phyloP scores from a whole-genome alignment of 2,888 invertebrate species.

The Conops quadrifasciatus region DNA sequence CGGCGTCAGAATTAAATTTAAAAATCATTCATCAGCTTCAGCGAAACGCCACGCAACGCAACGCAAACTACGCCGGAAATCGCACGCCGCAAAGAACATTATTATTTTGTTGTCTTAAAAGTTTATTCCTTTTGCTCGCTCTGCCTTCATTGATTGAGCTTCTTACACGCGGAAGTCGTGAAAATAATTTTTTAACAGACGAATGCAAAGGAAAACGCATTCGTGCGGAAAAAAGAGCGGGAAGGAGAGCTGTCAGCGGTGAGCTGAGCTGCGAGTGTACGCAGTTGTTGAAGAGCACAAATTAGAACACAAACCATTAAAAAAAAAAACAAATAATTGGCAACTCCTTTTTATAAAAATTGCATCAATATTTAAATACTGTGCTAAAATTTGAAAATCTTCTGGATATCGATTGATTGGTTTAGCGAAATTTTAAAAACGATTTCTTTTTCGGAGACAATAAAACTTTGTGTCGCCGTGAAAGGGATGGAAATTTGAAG shows the following conservation, averaged over 20 bases:
- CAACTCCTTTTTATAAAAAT: no score
- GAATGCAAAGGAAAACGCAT: slow-evolving; percentile 3
- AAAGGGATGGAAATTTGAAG: no score
- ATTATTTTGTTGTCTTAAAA: neutral
- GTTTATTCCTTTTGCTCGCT: neutral
- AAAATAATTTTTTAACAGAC: neutral
- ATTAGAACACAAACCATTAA: neutral
- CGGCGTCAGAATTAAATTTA: neutral
- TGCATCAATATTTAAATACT: no score
- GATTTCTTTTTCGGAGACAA: no score
- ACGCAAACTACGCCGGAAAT: neutral
- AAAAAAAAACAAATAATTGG: neutral
- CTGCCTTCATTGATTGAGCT: neutral
- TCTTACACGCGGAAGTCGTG: slow-evolving; percentile 9
- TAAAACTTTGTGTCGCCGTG: no score
- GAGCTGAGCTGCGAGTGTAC: neutral
- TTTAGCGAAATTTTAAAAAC: no score
- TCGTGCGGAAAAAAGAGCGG: neutral
- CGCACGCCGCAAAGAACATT: no score
- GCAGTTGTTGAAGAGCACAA: neutral
- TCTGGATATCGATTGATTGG: no score
- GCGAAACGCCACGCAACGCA: neutral
- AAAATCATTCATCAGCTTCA: slow-evolving; percentile 3
- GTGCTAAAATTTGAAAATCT: no score
- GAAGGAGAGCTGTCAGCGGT: neutral